These are phyloP conservation scores for Sebastes dallii DNA, from an alignment of 2,797 vertebrate genomes.

Conservation along the genomic window DNA sequence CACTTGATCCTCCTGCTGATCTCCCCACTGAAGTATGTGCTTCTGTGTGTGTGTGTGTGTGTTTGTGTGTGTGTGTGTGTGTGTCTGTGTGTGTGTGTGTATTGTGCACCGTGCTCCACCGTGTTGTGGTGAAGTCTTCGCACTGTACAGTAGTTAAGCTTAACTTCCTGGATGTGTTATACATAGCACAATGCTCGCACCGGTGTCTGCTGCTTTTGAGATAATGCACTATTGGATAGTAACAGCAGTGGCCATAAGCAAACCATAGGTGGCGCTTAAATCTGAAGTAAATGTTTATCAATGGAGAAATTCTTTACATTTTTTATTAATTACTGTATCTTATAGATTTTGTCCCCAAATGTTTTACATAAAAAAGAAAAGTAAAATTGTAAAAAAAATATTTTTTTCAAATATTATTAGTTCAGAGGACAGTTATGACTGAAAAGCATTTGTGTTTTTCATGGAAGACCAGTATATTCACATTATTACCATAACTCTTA, in stretches of 20 bases:
- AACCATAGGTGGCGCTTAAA: background rate
- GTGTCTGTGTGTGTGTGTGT: background rate
- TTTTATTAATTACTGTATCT: background rate
- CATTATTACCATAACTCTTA: background rate
- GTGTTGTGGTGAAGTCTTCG: constrained; percentile 14
- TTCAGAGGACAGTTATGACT: background rate
- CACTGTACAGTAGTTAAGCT: constrained; percentile 7
- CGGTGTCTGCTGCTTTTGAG: background rate
- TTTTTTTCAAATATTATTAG: background rate
- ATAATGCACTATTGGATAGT: background rate
- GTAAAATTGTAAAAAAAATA: background rate
- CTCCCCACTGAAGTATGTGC: constrained; percentile 55
- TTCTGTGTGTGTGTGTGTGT: constrained; percentile 23
- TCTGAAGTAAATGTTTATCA: background rate
- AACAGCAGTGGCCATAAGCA: background rate
- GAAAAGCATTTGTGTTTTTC: background rate
- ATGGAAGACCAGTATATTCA: background rate
- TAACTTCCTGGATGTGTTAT: constrained; percentile 17
- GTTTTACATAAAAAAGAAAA: background rate
- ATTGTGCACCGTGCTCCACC: background rate
- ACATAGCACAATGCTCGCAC: background rate
- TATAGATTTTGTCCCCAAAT: background rate
- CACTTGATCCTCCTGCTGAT: constrained; percentile 72
- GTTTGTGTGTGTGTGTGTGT: background rate
- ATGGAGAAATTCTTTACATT: background rate